Conservation (phyloP, 2,113 vertebrate genomes). For the Oriolus oriolus region DNA sequence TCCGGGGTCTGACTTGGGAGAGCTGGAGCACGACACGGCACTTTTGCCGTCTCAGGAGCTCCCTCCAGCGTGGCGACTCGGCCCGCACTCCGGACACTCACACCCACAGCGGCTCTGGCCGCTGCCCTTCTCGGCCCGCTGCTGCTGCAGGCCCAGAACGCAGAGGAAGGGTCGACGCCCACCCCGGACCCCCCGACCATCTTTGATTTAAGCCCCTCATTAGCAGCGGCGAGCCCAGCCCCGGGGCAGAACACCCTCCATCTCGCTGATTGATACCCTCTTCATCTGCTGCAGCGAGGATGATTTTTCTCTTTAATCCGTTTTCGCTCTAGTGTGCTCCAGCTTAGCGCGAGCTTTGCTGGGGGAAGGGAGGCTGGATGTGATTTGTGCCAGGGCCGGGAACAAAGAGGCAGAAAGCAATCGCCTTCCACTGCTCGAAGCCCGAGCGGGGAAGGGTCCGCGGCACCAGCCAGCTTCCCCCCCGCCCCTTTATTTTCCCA, state of each 20-base stretch:
- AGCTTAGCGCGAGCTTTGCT: neutral
- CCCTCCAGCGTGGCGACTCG: neutral
- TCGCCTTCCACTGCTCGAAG: neutral
- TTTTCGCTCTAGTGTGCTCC: neutral
- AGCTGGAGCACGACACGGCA: fast-evolving
- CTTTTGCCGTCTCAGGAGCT: neutral
- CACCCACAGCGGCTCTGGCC: neutral
- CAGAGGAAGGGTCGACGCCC: neutral
- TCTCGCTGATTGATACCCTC: neutral
- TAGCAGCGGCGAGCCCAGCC: neutral
- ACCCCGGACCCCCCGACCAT: fast-evolving
- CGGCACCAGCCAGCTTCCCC: neutral
- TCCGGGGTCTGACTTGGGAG: neutral
- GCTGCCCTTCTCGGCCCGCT: fast-evolving
- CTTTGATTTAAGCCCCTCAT: neutral
- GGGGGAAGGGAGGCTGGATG: conserved; percentile 21
- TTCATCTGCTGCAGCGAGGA: neutral
- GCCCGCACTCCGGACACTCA: neutral
- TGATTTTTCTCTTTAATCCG: conserved; percentile 37
- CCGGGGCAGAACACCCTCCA: neutral
- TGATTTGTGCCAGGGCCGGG: neutral
- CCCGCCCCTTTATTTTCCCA: neutral
- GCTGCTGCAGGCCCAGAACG: neutral
- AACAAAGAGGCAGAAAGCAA: neutral
- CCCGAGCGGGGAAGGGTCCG: neutral